Conservation (phyloP, 2,797 vertebrate species). For the Typhlichthys subterraneus region DNA sequence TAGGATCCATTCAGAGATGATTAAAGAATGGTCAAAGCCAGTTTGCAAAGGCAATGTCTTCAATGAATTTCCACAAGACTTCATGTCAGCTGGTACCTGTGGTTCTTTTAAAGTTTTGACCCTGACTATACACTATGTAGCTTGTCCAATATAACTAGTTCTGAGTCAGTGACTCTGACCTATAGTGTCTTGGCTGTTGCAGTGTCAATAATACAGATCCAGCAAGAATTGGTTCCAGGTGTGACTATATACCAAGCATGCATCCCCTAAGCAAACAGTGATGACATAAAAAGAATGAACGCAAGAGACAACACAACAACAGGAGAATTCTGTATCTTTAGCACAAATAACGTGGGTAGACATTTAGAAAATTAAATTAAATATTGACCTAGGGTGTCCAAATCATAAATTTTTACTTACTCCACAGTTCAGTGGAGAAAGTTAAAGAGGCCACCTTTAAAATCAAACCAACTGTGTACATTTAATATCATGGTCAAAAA, state of each 20-base stretch:
- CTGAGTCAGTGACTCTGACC: slow-evolving; percentile 50
- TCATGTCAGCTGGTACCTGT: background rate
- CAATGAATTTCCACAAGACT: background rate
- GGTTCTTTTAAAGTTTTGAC: slow-evolving; percentile 34
- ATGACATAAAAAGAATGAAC: slow-evolving; percentile 23
- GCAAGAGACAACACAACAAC: slow-evolving; percentile 23
- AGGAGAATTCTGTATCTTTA: slow-evolving; percentile 8
- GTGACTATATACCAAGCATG: slow-evolving; percentile 41
- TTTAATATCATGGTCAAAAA: slow-evolving; percentile 54
- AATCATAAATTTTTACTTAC: slow-evolving; percentile 13
- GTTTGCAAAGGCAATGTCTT: slow-evolving; percentile 3
- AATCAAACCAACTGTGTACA: slow-evolving; percentile 46
- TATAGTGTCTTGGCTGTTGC: slow-evolving; percentile 32
- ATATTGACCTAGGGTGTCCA: slow-evolving; percentile 18
- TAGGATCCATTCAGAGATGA: slow-evolving; percentile 45
- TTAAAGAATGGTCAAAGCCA: slow-evolving; percentile 45
- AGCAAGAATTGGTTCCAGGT: slow-evolving; percentile 29
- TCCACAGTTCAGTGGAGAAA: slow-evolving; percentile 20
- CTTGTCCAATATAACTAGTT: slow-evolving; percentile 51
- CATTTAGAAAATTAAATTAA: slow-evolving; percentile 2
- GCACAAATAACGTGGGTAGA: slow-evolving; percentile 4
- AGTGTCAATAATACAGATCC: slow-evolving; percentile 73
- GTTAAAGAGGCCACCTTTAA: slow-evolving; percentile 30
- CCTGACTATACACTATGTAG: slow-evolving; percentile 40
- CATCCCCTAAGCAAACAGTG: slow-evolving; percentile 29